Evolutionary conservation across 2,888 invertebrate species (phyloP).

Genomic region (Xestia ashworthii): DNA sequence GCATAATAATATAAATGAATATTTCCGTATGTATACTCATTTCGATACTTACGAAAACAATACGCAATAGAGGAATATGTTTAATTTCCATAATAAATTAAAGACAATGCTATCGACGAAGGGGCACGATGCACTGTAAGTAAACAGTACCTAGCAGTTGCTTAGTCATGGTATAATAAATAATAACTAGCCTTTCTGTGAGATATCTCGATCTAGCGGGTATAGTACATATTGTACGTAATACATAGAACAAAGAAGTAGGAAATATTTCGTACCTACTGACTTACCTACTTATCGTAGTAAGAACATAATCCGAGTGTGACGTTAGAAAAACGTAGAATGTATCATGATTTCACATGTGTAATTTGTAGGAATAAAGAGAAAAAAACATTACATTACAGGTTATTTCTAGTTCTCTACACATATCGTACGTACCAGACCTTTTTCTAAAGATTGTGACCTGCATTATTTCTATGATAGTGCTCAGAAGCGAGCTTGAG

Average conservation of each 20-base stretch:
- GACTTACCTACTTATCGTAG: conserved; percentile 27
- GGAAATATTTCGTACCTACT: conserved; percentile 63
- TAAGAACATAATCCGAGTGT: conserved; percentile 36
- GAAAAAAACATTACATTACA: conserved; percentile 1
- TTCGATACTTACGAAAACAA: conserved; percentile 38
- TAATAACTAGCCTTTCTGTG: conserved; percentile 40
- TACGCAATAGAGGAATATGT: conserved; percentile 27
- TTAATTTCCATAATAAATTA: conserved; percentile 36
- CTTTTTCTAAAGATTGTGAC: background rate
- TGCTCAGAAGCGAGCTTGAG: background rate
- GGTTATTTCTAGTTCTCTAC: background rate
- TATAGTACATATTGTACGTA: conserved; percentile 15
- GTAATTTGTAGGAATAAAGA: conserved; percentile 13
- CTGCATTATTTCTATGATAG: background rate
- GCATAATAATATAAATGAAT: conserved; percentile 31
- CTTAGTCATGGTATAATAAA: conserved; percentile 54
- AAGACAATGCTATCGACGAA: conserved; percentile 27
- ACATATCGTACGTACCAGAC: background rate
- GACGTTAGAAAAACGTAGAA: conserved; percentile 37
- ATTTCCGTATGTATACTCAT: conserved; percentile 38
- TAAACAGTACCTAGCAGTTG: conserved; percentile 28
- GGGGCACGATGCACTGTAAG: conserved; percentile 38
- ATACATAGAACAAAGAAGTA: conserved; percentile 64
- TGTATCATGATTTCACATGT: background rate
- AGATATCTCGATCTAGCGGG: conserved; percentile 55